Conservation (phyloP, 2,797 vertebrate genomes). For the Enteromius viviparus region DNA sequence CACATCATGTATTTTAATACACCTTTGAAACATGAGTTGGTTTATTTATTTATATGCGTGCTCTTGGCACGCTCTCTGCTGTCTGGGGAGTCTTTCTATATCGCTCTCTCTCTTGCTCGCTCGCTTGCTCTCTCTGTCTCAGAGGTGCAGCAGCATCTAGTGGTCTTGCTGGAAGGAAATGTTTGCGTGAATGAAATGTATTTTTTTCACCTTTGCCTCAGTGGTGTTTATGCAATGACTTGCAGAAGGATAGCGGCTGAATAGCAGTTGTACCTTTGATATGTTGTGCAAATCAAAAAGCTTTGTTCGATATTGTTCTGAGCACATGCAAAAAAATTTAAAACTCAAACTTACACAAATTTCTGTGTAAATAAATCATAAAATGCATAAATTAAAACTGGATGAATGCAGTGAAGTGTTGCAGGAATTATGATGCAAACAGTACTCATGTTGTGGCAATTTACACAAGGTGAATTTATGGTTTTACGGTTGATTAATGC, state of each 20-base stretch:
- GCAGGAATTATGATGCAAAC: not conserved
- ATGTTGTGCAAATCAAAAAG: not conserved
- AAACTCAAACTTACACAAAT: not conserved
- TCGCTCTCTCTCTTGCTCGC: conserved; percentile 21
- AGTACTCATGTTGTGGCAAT: not conserved
- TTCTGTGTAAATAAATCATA: not conserved
- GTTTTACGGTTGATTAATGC: not conserved
- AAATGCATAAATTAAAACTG: not conserved
- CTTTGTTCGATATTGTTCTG: not conserved
- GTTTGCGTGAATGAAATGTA: not conserved
- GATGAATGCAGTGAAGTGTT: not conserved
- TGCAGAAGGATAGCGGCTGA: not conserved
- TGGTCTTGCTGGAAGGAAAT: conserved; percentile 25
- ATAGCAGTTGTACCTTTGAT: not conserved
- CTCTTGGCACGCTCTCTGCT: conserved; percentile 14
- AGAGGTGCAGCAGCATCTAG: conserved; percentile 55
- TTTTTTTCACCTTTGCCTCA: not conserved
- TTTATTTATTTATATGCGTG: conserved; percentile 48
- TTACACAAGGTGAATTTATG: not conserved
- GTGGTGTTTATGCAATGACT: not conserved
- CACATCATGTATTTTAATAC: conserved; percentile 53
- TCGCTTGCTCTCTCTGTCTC: conserved; percentile 31
- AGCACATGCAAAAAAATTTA: not conserved
- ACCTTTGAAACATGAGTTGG: conserved; percentile 52
- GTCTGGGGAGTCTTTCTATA: conserved; percentile 3